A percentile compares a stretch with the other conserved stretches of the same genome.
Evolutionary conservation across 2,888 invertebrate species (phyloP).

Genomic region (Troides oblongomaculatus): DNA sequence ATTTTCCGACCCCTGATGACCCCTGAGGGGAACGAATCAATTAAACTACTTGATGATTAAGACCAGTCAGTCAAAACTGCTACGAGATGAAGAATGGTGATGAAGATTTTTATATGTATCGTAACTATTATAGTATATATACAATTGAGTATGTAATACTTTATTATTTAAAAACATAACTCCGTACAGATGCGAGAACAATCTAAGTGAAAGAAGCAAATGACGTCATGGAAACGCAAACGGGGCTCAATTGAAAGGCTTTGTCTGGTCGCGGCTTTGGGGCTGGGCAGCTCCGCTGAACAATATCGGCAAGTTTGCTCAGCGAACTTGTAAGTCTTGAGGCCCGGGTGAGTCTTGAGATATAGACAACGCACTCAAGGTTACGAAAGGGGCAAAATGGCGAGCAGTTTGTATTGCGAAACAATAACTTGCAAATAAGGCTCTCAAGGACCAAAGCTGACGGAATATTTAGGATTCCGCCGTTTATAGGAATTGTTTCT

Average conservation of each 20-base stretch:
- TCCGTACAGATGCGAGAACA: neutral
- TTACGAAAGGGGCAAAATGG: constrained; percentile 24
- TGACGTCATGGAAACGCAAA: constrained; percentile 2
- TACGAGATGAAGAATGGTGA: too few relatives aligned
- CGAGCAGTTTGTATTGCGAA: constrained; percentile 31
- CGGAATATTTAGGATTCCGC: constrained; percentile 35
- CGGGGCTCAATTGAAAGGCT: constrained; percentile 24
- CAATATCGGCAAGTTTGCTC: constrained; percentile 34
- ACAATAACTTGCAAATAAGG: constrained; percentile 40
- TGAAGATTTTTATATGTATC: too few relatives aligned
- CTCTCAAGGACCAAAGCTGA: constrained; percentile 27
- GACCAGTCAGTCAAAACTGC: too few relatives aligned
- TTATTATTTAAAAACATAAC: too few relatives aligned
- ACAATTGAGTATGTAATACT: too few relatives aligned
- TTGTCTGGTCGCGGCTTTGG: constrained; percentile 20
- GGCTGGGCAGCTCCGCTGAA: constrained; percentile 24
- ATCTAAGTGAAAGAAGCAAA: neutral
- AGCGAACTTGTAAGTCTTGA: constrained; percentile 28
- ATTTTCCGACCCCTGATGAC: too few relatives aligned
- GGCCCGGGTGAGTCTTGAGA: constrained; percentile 21
- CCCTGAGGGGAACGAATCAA: too few relatives aligned
- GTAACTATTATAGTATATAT: too few relatives aligned
- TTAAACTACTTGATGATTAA: too few relatives aligned
- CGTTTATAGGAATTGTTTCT: constrained; percentile 32
- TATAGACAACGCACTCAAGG: constrained; percentile 19